Conservation (phyloP, 2,113 vertebrate species). For the Prinia subflava region DNA sequence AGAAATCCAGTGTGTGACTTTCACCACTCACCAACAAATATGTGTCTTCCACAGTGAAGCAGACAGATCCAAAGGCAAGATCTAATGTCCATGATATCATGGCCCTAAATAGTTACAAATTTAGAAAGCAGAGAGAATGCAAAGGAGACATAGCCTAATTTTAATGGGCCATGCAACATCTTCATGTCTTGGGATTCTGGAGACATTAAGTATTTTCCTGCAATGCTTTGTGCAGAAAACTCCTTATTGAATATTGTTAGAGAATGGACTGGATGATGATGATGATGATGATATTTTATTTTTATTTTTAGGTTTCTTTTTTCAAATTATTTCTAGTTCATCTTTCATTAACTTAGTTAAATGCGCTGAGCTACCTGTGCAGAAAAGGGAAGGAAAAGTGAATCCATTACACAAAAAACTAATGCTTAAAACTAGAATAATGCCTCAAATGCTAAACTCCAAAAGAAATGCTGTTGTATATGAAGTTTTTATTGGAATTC, state of each 20-base stretch:
- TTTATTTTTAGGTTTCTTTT: neutral
- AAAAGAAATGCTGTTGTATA: neutral
- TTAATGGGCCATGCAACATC: neutral
- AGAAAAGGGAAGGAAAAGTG: neutral
- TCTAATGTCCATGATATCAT: neutral
- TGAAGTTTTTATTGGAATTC: constrained; percentile 2
- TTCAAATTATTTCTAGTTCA: neutral
- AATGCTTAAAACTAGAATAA: neutral
- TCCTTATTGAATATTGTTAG: neutral
- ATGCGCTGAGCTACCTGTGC: neutral
- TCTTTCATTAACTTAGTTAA: neutral
- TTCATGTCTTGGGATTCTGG: neutral
- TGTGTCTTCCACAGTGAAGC: neutral
- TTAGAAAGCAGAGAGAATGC: neutral
- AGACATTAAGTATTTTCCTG: neutral
- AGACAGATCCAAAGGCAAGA: neutral
- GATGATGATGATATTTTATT: neutral
- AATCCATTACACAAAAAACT: neutral
- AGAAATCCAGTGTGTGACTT: neutral
- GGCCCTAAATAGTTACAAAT: neutral
- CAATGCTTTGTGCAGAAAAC: neutral
- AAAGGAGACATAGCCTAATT: neutral
- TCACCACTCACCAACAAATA: neutral
- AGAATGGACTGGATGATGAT: neutral
- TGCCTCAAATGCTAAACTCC: neutral